phyloP scores from a whole-genome alignment of 2,797 vertebrate species.

The Megalops cyprinoides region DNA sequence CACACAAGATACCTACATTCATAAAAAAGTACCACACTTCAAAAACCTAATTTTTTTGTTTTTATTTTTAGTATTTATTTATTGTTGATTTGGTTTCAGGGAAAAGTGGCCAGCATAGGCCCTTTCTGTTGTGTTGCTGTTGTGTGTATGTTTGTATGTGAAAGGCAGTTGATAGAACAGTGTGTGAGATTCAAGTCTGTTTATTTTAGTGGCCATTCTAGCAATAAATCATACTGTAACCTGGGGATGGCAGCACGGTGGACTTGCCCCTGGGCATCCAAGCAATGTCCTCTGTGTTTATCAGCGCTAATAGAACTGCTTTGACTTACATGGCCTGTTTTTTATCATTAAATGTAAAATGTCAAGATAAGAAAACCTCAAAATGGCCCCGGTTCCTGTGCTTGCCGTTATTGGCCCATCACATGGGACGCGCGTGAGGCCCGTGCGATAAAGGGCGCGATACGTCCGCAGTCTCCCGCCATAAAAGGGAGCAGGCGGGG shows the following conservation, averaged over 20 bases:
- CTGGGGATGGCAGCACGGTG: background rate
- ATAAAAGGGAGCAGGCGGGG: background rate
- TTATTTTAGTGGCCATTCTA: slow-evolving; percentile 20
- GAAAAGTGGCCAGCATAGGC: too few species aligned
- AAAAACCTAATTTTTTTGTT: background rate
- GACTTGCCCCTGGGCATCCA: slow-evolving; percentile 21
- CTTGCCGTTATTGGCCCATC: background rate
- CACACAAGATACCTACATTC: background rate
- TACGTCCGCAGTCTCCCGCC: background rate
- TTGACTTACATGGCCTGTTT: slow-evolving; percentile 14
- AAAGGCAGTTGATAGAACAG: background rate
- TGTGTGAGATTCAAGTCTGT: background rate
- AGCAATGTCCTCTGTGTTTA: slow-evolving; percentile 22
- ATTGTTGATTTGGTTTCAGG: too few species aligned
- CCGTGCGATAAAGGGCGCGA: slow-evolving; percentile 5
- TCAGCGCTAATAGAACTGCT: slow-evolving; percentile 15
- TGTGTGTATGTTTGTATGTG: background rate
- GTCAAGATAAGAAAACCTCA: slow-evolving; percentile 24
- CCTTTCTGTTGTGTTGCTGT: too few species aligned
- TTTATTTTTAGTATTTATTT: background rate
- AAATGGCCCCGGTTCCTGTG: slow-evolving; percentile 8
- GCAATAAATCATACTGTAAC: slow-evolving; percentile 24
- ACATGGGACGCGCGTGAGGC: background rate
- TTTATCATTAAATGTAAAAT: slow-evolving; percentile 21
- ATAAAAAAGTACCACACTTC: background rate